Percentiles rank a stretch among this genome's conserved stretches.
phyloP scores from a whole-genome alignment of 2,888 invertebrate genomes.

The Tolmerus cingulatus region DNA sequence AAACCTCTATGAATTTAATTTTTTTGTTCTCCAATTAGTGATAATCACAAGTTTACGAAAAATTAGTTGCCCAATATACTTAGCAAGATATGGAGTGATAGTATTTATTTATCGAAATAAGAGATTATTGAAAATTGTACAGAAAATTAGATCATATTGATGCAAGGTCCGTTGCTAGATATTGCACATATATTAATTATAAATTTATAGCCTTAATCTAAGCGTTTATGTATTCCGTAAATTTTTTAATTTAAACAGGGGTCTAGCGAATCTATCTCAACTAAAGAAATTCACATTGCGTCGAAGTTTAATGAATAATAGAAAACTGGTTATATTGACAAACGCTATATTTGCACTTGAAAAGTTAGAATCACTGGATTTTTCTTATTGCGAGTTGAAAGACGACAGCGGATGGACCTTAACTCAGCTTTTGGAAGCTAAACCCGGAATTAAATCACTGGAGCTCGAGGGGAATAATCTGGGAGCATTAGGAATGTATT shows the following conservation, averaged over 20 bases:
- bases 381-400: constrained; percentile 6
- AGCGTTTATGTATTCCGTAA: background rate
- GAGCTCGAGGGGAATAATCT: background rate
- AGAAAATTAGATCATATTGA: too few relatives aligned
- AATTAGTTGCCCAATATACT: too few relatives aligned
- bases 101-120: too few relatives aligned
- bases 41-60: too few relatives aligned
- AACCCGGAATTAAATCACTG: background rate
- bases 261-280: background rate
- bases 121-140: too few relatives aligned
- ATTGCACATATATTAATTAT: too few relatives aligned
- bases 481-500: background rate
- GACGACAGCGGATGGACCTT: background rate
- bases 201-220: too few relatives aligned
- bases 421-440: background rate
- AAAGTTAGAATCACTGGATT: background rate
- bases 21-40: too few relatives aligned
- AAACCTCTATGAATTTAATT: too few relatives aligned
- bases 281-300: background rate
- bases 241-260: background rate
- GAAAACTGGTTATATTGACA: background rate
- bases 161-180: too few relatives aligned
- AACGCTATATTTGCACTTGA: background rate
- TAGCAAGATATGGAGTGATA: too few relatives aligned
- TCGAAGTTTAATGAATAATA: constrained; percentile 1